Conservation (phyloP, 2,113 vertebrate genomes). For the Ranitomeya variabilis region DNA sequence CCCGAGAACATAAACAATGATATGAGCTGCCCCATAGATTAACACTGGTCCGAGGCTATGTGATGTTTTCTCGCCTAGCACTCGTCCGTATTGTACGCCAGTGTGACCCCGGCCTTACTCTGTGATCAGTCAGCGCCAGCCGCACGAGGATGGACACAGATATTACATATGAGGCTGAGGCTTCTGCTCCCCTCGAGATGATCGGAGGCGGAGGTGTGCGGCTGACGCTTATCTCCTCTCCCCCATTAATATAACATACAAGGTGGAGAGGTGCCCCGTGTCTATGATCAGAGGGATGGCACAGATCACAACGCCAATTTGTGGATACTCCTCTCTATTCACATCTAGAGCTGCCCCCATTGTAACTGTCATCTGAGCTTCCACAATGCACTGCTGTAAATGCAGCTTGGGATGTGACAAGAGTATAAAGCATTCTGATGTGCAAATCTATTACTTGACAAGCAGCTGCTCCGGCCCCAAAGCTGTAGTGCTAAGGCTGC, state of each 20-base stretch:
- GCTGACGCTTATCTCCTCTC: background rate
- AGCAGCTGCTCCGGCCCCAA: too few relatives aligned
- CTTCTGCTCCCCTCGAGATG: background rate
- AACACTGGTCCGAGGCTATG: too few relatives aligned
- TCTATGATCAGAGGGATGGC: too few relatives aligned
- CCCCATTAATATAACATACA: background rate
- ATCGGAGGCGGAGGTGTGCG: background rate
- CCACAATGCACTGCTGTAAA: background rate
- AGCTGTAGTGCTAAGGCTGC: background rate
- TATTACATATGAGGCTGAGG: background rate
- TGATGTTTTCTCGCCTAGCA: too few relatives aligned
- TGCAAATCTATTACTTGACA: too few relatives aligned
- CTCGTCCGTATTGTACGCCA: too few relatives aligned
- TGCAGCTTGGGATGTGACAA: background rate
- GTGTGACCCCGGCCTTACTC: too few relatives aligned
- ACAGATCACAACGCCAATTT: too few relatives aligned
- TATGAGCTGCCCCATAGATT: too few relatives aligned
- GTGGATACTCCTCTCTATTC: background rate
- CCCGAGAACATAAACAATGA: too few relatives aligned
- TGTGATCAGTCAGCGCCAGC: too few relatives aligned
- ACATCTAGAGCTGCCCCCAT: background rate
- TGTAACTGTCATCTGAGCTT: background rate
- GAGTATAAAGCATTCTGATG: background rate
- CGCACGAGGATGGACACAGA: background rate
- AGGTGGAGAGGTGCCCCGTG: too few relatives aligned